Evolutionary conservation across 1,140 invertebrate genomes (phyloP).

Genomic region (Helicorthomorpha holstii): DNA sequence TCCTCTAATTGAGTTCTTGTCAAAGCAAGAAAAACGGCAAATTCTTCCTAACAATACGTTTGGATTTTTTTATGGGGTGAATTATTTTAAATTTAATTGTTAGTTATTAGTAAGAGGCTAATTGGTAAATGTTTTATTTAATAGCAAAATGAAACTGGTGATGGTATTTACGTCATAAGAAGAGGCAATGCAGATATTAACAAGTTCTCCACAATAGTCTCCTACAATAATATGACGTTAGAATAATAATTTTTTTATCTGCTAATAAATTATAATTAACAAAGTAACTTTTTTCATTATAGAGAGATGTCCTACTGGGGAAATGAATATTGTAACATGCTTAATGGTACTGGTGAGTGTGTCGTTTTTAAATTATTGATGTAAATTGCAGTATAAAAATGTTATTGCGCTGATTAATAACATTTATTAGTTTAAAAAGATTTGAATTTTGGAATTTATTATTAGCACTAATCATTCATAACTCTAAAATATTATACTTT

Average conservation of each 20-base stretch:
- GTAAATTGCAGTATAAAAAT: too few species aligned
- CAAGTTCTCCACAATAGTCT: neutral
- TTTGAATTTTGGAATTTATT: too few species aligned
- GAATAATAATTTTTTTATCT: neutral
- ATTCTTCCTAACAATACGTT: neutral
- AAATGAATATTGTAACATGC: neutral
- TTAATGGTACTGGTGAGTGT: neutral
- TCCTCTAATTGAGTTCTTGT: neutral
- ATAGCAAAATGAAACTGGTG: neutral
- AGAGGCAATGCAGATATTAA: neutral
- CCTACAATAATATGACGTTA: neutral
- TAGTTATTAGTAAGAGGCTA: too few species aligned
- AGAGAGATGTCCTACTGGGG: neutral
- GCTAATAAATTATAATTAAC: neutral
- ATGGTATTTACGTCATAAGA: neutral
- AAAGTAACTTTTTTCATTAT: neutral
- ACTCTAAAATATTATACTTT: too few species aligned
- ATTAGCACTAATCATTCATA: too few species aligned
- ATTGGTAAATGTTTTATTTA: neutral
- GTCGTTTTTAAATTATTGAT: neutral
- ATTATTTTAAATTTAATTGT: too few species aligned
- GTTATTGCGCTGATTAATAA: too few species aligned
- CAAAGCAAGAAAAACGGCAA: neutral
- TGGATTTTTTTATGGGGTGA: slow-evolving; percentile 2
- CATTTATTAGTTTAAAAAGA: too few species aligned